Conservation (phyloP, 1,140 invertebrate species). For the Aphaenogaster floridana region DNA sequence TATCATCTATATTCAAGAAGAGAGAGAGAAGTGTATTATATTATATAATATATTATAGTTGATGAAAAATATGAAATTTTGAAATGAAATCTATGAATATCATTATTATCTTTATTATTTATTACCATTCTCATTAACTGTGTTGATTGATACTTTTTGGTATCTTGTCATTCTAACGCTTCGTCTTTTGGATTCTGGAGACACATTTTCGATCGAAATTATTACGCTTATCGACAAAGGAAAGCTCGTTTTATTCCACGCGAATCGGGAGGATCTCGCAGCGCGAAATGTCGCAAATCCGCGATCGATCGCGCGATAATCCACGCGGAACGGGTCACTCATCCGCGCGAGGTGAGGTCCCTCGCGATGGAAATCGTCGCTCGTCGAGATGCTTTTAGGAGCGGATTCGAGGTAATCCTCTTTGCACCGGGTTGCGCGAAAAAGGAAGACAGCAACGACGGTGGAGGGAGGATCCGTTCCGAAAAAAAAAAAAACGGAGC, state of each 20-base stretch:
- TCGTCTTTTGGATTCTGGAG: background rate
- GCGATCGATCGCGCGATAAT: constrained; percentile 61
- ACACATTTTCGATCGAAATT: background rate
- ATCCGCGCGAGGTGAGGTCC: constrained; percentile 42
- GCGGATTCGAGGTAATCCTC: constrained; percentile 59
- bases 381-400: constrained; percentile 63
- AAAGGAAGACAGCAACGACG: constrained; percentile 43
- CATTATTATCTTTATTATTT: background rate
- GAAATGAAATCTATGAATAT: background rate
- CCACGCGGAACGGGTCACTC: constrained; percentile 50
- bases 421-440: constrained; percentile 52
- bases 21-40: background rate
- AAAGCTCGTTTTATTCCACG: constrained; percentile 17
- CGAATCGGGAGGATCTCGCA: background rate
- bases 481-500: constrained; percentile 28
- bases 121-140: background rate
- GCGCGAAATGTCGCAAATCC: constrained; percentile 40
- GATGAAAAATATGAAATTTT: background rate
- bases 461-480: background rate
- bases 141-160: background rate
- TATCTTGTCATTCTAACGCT: background rate
- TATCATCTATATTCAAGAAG: no score
- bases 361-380: constrained; percentile 53
- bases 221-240: constrained; percentile 26
- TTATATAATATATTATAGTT: background rate